Base-by-base conservation (phyloP, 1,140 invertebrate species). In the Orius insidiosus region DNA sequence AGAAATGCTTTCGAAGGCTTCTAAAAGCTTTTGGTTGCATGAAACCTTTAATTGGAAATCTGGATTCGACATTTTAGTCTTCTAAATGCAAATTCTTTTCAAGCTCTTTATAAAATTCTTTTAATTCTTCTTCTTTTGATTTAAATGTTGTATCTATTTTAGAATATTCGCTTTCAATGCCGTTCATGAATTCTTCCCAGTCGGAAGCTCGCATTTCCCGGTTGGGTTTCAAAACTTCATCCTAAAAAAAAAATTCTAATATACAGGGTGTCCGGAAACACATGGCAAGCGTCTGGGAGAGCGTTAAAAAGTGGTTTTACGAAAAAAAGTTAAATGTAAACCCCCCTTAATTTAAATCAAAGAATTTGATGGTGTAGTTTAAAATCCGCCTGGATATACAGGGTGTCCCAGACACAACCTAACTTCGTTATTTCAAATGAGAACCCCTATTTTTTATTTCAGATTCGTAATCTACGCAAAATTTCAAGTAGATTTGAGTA, bases 121-220 rank as follows among this genome's bases (percentile, higher is more conserved):
- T 68, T 4, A 85, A 62, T 65, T 85, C 75, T 56, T 76, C 71
- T 66, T 85, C 78, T 62, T 85, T 83, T 56, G 80, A 72, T 54
- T 74, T 69, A 65, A 84, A 85, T 18, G 76, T 75, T 56, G 75
- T 71, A 56, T 85, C 78, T 52, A 86, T 75, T 59, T 74, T 70
- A 52, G 69, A 62, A 60, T 76, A 83, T 51, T 76, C 78, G 54
- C 75, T 68, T 53, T 73, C 74, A 62, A 85, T 76, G 66, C 80
- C 76, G 68, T 76, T 75, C 56, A 80, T 71, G 57, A 85, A 84
- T 49, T 69, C 66, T 50, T 76, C 68, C 75, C 77, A 83, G 58
- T 79, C 73, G 38, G 63, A 57, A 62, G 75, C 69, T 34, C 80
- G 67, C 42, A 64, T 60, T 51, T 67, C 67, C 59, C 71, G 63